These are phyloP conservation scores for Aphis gossypii DNA, from an alignment of 1,140 invertebrate species.

Conservation along the genomic window DNA sequence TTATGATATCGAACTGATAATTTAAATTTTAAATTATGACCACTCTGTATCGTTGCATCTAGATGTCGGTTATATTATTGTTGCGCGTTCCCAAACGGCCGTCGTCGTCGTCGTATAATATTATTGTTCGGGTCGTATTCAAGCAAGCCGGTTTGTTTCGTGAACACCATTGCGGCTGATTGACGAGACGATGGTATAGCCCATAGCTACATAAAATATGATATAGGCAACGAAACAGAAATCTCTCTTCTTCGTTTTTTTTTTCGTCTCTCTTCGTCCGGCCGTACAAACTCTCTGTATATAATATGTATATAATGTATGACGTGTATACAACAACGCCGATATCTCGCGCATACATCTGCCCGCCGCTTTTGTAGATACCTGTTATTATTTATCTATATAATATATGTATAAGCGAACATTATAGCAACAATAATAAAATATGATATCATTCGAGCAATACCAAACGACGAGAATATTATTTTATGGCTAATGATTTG, in stretches of 20 bases:
- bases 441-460: not conserved
- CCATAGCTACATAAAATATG: not conserved
- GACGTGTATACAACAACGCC: not conserved
- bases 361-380: not conserved
- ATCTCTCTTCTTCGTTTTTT: not conserved
- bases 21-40: not conserved
- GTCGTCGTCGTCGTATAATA: not conserved
- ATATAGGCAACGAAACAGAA: not conserved
- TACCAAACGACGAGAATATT: not conserved
- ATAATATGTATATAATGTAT: not conserved
- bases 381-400: not conserved
- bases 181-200: not conserved
- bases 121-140: not conserved
- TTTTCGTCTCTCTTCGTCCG: not conserved
- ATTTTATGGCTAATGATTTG: slow-evolving; percentile 13
- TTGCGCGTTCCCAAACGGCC: not conserved
- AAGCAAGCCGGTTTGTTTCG: not conserved
- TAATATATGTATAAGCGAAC: not conserved
- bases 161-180: not conserved
- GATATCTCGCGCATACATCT: not conserved
- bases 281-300: not conserved
- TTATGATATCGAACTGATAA: not conserved
- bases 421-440: not conserved
- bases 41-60: not conserved
- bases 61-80: not conserved